Base-by-base conservation (phyloP, 2,888 invertebrate species). In the Hesperia comma region DNA sequence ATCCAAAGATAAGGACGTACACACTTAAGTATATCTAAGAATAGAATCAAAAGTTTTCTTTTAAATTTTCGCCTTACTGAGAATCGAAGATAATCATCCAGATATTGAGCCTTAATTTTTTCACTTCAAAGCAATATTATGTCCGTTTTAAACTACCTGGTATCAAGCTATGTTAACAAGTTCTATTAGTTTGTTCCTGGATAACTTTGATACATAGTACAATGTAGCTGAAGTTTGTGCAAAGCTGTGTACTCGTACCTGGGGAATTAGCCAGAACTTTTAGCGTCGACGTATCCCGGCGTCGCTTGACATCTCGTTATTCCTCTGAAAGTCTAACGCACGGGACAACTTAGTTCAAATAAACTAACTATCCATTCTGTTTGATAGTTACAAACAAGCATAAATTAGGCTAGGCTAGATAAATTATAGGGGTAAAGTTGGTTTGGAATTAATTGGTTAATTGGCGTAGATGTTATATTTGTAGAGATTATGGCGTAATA, bases 231-330 rank as follows among this genome's bases (percentile, higher is more conserved):
- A 49, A 49, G 49, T 49, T 49, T 19, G 49, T 19, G 17, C 19
- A 49, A 49, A 49, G 49, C 49, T 49, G 49, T 19, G 19, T 49
- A 49, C 19, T 4, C 12, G n/a, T n/a, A 49, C 49, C 49, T 49
- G 49, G 49, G 49, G 49, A 19, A 57, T 57, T 57, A 57, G 21
- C 56, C 21, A 37, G 14, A 57, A 57, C 56, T 57, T 57, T 57
- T 41, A 40, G 56, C 40, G 56, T 57, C 40, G 40, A 41, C 56
- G 56, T 57, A 37, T 57, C 41, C 41, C 40, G 12, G 21, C 56
- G 40, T 21, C 41, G 19, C 14, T 17, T 41, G 56, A 57, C 56
- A 57, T 19, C 40, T 57, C 56, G 19, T 57, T 57, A 57, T 56
- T 49, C 19, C 49, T 19, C 17, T 17, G 49, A 49, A 49, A 49